Percentiles rank a stretch among this genome's conserved stretches.
Evolutionary conservation across 2,113 vertebrate species (phyloP).

Genomic region (Helogale parvula): DNA sequence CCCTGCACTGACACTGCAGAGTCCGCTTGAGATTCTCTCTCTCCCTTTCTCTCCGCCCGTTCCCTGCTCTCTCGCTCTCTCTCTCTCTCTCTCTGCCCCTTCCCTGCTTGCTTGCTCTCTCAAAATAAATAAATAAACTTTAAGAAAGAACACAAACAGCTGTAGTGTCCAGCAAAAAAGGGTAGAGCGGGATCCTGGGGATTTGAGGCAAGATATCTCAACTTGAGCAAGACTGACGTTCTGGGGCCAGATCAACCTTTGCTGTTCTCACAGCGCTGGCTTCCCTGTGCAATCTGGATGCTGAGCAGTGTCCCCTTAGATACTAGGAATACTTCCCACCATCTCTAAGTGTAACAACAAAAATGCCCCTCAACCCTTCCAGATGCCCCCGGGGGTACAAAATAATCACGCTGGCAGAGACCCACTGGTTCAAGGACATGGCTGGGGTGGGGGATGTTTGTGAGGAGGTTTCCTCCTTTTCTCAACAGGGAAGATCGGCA

Average conservation of each 20-base stretch:
- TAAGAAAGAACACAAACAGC: background rate
- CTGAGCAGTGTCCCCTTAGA: background rate
- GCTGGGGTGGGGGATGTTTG: background rate
- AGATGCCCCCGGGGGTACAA: background rate
- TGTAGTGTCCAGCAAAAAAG: background rate
- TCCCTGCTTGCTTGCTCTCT: no score
- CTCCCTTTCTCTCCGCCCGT: no score
- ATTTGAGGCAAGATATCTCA: background rate
- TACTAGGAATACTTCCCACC: background rate
- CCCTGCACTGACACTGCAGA: no score
- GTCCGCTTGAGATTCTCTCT: no score
- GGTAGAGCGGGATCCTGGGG: background rate
- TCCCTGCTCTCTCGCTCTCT: no score
- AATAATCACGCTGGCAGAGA: background rate
- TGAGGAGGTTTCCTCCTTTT: background rate
- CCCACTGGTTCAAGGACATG: background rate
- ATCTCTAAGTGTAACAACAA: background rate
- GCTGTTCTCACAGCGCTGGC: background rate
- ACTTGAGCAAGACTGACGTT: background rate
- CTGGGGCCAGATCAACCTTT: background rate
- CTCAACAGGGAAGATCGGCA: background rate
- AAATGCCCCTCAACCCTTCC: background rate
- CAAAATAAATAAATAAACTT: no score
- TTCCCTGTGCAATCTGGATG: background rate
- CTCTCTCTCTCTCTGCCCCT: no score